These are phyloP conservation scores for Chelonus formosanus DNA, from an alignment of 2,888 invertebrate genomes.

Conservation along the genomic window DNA sequence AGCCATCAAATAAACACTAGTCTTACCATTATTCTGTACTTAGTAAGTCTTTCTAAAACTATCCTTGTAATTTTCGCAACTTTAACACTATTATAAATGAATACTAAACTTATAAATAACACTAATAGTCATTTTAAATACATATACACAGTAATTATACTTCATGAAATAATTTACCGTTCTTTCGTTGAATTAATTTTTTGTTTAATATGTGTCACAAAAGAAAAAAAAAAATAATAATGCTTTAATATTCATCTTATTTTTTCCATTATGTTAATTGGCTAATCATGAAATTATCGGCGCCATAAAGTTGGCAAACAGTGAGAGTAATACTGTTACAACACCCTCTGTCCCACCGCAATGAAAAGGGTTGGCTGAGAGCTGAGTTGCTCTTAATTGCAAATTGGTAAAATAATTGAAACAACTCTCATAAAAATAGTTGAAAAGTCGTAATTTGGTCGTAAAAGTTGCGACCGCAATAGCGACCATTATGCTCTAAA, in stretches of 20 bases:
- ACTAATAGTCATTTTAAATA: not conserved
- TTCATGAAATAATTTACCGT: not conserved
- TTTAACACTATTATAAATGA: not conserved
- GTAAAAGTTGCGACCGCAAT: conserved; percentile 60
- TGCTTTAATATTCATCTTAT: not conserved
- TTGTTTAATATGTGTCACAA: not conserved
- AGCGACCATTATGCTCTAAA: conserved; percentile 51
- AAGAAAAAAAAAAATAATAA: no score
- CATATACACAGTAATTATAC: not conserved
- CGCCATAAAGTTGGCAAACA: conserved; percentile 50
- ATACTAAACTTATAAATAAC: not conserved
- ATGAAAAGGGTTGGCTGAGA: conserved; percentile 38
- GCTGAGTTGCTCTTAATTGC: conserved; percentile 60
- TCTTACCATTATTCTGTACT: conserved; percentile 60
- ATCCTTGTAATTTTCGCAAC: conserved; percentile 28
- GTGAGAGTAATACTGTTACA: conserved; percentile 32
- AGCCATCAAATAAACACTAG: conserved; percentile 64
- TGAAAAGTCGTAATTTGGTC: conserved; percentile 63
- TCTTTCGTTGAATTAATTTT: not conserved
- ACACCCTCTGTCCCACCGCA: conserved; percentile 31
- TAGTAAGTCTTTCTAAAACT: conserved; percentile 49
- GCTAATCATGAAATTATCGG: conserved; percentile 57
- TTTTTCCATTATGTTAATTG: conserved; percentile 49
- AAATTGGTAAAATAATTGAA: conserved; percentile 66
- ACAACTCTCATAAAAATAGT: conserved; percentile 66